Conservation (phyloP, 2,113 vertebrate genomes). For the Numida meleagris region DNA sequence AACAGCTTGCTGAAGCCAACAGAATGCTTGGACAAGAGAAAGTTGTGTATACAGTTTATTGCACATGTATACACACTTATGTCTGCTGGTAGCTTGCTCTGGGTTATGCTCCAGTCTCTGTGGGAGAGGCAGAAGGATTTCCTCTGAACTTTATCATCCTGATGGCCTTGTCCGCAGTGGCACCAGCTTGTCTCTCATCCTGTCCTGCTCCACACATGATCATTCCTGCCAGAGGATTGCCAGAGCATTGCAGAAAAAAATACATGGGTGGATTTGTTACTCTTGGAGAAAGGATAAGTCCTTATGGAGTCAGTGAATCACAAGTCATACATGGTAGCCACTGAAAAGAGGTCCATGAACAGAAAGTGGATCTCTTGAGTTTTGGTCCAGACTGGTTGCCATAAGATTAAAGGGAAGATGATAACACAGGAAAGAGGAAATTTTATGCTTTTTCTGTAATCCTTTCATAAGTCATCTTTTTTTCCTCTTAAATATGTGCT, state of each 20-base stretch:
- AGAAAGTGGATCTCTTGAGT: neutral
- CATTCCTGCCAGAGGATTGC: neutral
- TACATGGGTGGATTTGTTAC: neutral
- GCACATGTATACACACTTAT: neutral
- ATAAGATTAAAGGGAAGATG: neutral
- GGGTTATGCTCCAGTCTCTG: neutral
- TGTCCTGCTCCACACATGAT: rapidly evolving
- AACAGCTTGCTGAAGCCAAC: neutral
- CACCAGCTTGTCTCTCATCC: neutral
- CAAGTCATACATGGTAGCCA: neutral
- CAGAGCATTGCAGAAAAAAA: neutral
- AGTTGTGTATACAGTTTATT: slow-evolving; percentile 44
- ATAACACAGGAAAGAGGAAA: neutral
- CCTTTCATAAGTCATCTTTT: neutral
- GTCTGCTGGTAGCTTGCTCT: neutral
- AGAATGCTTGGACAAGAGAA: slow-evolving; percentile 2
- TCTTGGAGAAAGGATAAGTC: neutral
- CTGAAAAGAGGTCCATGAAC: neutral
- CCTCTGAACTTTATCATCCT: neutral
- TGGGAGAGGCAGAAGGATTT: neutral
- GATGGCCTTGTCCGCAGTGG: neutral
- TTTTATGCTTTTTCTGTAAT: neutral
- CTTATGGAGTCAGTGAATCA: neutral
- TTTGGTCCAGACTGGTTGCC: neutral
- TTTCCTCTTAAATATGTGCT: neutral